Evolutionary conservation across 2,797 vertebrate species (phyloP).

Genomic region (Pitangus sulphuratus): DNA sequence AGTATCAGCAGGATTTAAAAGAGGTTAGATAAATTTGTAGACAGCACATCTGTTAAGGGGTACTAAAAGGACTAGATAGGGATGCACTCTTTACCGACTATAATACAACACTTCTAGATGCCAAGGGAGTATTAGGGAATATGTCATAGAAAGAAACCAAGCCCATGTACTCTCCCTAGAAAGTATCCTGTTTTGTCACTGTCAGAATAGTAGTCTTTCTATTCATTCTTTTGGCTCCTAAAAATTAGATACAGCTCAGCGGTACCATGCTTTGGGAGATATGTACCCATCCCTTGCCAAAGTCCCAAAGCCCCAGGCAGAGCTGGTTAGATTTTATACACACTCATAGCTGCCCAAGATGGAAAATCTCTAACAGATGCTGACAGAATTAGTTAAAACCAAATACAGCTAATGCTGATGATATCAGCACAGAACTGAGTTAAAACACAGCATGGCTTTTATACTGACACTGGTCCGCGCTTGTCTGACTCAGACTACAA

Average conservation of each 20-base stretch:
- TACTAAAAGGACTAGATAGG: background rate
- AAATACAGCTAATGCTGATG: background rate
- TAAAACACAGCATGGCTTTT: background rate
- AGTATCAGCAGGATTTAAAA: conserved; percentile 12
- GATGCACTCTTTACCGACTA: background rate
- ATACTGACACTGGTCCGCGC: background rate
- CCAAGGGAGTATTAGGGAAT: background rate
- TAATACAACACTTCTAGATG: background rate
- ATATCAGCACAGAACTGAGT: background rate
- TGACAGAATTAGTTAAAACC: conserved; percentile 12
- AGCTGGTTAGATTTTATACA: background rate
- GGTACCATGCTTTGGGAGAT: background rate
- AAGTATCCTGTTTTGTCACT: background rate
- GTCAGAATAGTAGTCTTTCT: background rate
- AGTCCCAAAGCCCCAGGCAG: background rate
- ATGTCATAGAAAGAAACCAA: background rate
- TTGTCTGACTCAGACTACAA: background rate
- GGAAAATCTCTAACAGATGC: background rate
- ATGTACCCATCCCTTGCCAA: background rate
- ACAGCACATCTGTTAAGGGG: background rate
- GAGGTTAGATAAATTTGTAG: background rate
- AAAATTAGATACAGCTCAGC: background rate
- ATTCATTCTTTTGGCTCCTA: background rate
- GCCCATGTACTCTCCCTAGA: background rate
- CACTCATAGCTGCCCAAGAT: background rate